phyloP scores from a whole-genome alignment of 2,888 invertebrate species.

The Lithosia quadra region DNA sequence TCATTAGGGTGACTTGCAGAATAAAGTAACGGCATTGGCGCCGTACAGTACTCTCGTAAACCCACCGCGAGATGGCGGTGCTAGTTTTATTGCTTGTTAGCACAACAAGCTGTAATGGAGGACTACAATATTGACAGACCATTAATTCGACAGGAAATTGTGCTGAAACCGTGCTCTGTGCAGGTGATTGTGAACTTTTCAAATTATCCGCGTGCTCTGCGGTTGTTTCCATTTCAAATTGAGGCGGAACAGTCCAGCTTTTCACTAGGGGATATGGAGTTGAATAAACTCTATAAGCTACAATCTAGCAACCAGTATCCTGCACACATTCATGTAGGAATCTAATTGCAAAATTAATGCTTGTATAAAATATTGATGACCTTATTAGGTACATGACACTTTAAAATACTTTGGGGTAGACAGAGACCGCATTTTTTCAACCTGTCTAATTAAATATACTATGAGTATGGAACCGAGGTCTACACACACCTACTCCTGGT shows the following conservation, averaged over 20 bases:
- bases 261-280: constrained; percentile 62
- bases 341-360: background rate
- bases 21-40: constrained; percentile 37
- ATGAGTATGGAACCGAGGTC: too few species aligned
- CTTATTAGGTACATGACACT: background rate
- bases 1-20: constrained; percentile 5
- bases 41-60: constrained; percentile 74
- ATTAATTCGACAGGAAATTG: constrained; percentile 86
- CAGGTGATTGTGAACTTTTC: constrained; percentile 86
- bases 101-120: constrained; percentile 83
- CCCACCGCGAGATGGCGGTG: constrained; percentile 78
- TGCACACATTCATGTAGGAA: background rate
- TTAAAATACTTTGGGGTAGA: too few species aligned
- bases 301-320: constrained; percentile 26
- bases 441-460: too few species aligned
- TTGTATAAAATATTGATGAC: background rate
- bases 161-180: constrained; percentile 79
- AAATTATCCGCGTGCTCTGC: constrained; percentile 82
- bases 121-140: constrained; percentile 86
- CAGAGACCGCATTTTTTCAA: too few species aligned
- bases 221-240: constrained; percentile 79
- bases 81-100: constrained; percentile 79
- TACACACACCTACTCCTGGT: too few species aligned
- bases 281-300: constrained; percentile 66
- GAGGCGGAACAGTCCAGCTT: constrained; percentile 53